phyloP scores from a whole-genome alignment of 2,113 vertebrate species.

The Salvelinus fontinalis region DNA sequence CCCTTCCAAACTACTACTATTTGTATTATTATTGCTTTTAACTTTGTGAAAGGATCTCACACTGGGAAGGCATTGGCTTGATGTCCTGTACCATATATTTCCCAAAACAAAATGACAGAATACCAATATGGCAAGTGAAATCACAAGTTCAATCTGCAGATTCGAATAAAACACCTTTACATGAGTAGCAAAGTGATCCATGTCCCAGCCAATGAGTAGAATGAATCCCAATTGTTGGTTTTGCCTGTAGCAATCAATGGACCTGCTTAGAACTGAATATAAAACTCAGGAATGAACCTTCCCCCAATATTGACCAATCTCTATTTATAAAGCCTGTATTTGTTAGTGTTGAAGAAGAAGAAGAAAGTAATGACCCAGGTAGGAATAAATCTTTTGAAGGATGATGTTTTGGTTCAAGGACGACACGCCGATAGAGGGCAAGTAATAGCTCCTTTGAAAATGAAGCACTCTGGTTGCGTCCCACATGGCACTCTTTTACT shows the following conservation, averaged over 20 bases:
- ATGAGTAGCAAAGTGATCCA: neutral
- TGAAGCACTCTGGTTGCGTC: constrained; percentile 20
- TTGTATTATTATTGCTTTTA: neutral
- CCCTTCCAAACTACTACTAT: neutral
- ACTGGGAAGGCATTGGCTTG: too few species aligned
- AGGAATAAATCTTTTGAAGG: constrained; percentile 47
- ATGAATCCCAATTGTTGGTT: neutral
- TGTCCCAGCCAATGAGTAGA: neutral
- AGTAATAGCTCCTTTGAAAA: constrained; percentile 59
- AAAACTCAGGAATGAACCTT: neutral
- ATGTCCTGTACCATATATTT: too few species aligned
- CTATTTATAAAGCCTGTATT: neutral
- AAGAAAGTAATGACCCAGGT: constrained; percentile 27
- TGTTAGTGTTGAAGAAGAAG: constrained; percentile 27
- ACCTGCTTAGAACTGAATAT: neutral
- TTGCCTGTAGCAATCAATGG: neutral
- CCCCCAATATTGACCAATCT: neutral
- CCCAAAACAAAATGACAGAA: too few species aligned
- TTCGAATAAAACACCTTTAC: too few species aligned
- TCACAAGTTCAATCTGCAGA: too few species aligned
- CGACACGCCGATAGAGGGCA: constrained; percentile 37
- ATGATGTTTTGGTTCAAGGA: constrained; percentile 63
- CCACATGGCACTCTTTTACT: too few species aligned
- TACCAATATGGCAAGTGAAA: too few species aligned
- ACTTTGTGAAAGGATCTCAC: neutral